Evolutionary conservation across 1,140 invertebrate species (phyloP).

Genomic region (Ganaspis sp.): DNA sequence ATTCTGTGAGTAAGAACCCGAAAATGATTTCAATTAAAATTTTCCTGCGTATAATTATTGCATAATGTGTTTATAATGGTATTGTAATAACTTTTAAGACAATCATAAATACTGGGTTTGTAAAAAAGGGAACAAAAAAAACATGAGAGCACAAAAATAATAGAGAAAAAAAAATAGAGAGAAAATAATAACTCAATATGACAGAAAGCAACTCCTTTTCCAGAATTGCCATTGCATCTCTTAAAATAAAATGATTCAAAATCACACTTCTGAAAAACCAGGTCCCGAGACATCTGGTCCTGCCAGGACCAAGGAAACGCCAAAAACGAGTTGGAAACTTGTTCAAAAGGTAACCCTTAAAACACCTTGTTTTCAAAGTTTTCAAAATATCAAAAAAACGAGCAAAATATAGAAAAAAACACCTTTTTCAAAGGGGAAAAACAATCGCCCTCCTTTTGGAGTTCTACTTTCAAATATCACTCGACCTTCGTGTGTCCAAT

Average conservation of each 20-base stretch:
- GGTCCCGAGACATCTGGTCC: neutral
- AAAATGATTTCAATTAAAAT: too few relatives aligned
- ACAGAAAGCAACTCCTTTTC: neutral
- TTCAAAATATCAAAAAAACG: neutral
- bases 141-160: neutral
- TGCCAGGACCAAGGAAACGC: neutral
- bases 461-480: constrained; percentile 4
- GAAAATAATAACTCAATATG: neutral
- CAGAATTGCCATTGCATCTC: neutral
- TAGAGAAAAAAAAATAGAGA: neutral
- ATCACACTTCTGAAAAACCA: neutral
- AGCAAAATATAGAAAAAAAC: neutral
- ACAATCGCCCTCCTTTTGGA: constrained; percentile 4
- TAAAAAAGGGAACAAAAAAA: neutral
- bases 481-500: neutral
- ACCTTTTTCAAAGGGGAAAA: neutral
- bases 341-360: neutral
- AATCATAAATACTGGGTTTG: neutral
- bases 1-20: neutral
- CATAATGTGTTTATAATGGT: too few relatives aligned
- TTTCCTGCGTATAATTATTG: too few relatives aligned
- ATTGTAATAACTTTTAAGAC: neutral
- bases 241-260: neutral
- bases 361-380: neutral
- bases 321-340: neutral